These are phyloP conservation scores for Chironomus striatipennis DNA, from an alignment of 1,140 invertebrate genomes.

Conservation along the genomic window DNA sequence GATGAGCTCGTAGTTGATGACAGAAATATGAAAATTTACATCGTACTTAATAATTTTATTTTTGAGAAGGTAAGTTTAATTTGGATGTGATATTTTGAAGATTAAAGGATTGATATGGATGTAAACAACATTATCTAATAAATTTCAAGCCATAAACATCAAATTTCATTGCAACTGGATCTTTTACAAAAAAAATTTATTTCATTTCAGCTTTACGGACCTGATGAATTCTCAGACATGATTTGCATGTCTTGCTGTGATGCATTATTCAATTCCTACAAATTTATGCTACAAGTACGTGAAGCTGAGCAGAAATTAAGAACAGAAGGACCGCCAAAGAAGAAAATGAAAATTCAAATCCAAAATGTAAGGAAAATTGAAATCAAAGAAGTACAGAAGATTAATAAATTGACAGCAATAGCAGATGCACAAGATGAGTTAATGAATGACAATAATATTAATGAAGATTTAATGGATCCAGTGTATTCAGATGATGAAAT, in stretches of 20 bases:
- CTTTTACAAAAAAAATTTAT: background rate
- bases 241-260: background rate
- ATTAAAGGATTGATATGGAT: too few relatives aligned
- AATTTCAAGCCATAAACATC: too few relatives aligned
- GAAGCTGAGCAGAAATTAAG: background rate
- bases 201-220: background rate
- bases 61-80: background rate
- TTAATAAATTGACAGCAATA: too few relatives aligned
- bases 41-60: conserved; percentile 2
- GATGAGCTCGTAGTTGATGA: background rate
- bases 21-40: background rate
- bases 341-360: background rate
- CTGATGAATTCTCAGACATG: background rate
- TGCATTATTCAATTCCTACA: background rate
- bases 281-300: background rate
- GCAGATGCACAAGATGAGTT: background rate
- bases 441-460: background rate
- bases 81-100: too few relatives aligned
- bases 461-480: background rate
- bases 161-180: too few relatives aligned
- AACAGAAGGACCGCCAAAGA: background rate
- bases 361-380: background rate
- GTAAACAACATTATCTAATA: too few relatives aligned
- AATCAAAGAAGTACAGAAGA: background rate
- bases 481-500: background rate